A percentile compares a stretch with the other conserved stretches of the same genome.
phyloP scores from a whole-genome alignment of 1,140 invertebrate species.

The Drosophila orosa region DNA sequence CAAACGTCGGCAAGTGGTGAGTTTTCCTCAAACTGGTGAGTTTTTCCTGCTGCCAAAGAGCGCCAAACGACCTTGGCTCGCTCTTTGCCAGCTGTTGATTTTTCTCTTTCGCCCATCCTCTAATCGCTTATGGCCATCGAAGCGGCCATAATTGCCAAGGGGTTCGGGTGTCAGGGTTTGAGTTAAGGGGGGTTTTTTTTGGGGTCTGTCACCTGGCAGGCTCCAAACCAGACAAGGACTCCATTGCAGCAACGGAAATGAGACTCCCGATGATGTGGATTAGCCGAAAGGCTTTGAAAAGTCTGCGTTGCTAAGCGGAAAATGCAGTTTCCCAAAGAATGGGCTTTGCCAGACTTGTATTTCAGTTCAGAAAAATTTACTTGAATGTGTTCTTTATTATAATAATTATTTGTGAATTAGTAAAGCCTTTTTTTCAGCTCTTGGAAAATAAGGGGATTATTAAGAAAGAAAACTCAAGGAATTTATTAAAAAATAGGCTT shows the following conservation, averaged over 20 bases:
- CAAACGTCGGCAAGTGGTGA: constrained; percentile 38
- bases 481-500: no score
- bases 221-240: not conserved
- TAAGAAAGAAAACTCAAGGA: no score
- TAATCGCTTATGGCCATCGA: constrained; percentile 32
- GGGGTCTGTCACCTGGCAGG: constrained; percentile 9
- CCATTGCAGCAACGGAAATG: constrained; percentile 8
- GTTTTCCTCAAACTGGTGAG: constrained; percentile 27
- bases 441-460: no score
- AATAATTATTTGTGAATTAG: no score
- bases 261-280: not conserved
- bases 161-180: not conserved
- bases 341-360: not conserved
- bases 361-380: no score
- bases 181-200: not conserved
- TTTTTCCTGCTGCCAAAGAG: constrained; percentile 23
- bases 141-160: constrained; percentile 21
- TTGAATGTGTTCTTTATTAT: no score
- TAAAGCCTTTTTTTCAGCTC: no score
- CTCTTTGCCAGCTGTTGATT: constrained; percentile 77
- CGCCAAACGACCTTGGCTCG: constrained; percentile 58
- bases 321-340: not conserved
- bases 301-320: not conserved
- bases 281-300: not conserved
- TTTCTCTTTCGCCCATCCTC: constrained; percentile 33